These are phyloP conservation scores for Panzeria rudis DNA, from an alignment of 2,888 invertebrate genomes.

Conservation along the genomic window DNA sequence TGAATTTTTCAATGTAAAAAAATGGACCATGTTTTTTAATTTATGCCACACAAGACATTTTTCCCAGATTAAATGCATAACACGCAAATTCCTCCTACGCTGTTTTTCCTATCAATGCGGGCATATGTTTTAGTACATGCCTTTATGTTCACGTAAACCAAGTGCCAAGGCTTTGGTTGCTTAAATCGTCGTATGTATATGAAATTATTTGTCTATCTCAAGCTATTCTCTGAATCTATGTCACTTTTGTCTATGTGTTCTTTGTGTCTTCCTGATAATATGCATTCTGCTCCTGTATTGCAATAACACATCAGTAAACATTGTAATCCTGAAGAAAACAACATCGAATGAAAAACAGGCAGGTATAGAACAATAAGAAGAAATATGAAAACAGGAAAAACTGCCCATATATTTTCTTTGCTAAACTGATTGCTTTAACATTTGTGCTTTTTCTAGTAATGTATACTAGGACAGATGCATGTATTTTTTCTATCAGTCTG, in stretches of 20 bases:
- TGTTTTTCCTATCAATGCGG: neutral
- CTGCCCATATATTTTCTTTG: conserved; percentile 35
- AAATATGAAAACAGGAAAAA: conserved; percentile 34
- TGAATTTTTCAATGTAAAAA: no score
- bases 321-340: conserved; percentile 20
- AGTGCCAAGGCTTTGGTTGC: conserved; percentile 40
- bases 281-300: neutral
- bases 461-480: neutral
- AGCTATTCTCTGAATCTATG: neutral
- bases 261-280: neutral
- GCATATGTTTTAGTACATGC: no score
- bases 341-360: conserved; percentile 8
- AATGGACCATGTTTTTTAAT: no score
- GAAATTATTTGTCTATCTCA: neutral
- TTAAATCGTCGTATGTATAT: neutral
- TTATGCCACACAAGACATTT: no score
- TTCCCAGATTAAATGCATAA: no score
- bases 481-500: neutral
- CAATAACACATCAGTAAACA: conserved; percentile 44
- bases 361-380: neutral
- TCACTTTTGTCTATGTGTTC: neutral
- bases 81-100: no score
- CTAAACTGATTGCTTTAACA: conserved; percentile 61
- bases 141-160: neutral
- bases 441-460: neutral